A percentile compares a stretch with the other conserved stretches of the same genome.
phyloP scores from a whole-genome alignment of 2,113 vertebrate genomes.

The Fregetta grallaria region DNA sequence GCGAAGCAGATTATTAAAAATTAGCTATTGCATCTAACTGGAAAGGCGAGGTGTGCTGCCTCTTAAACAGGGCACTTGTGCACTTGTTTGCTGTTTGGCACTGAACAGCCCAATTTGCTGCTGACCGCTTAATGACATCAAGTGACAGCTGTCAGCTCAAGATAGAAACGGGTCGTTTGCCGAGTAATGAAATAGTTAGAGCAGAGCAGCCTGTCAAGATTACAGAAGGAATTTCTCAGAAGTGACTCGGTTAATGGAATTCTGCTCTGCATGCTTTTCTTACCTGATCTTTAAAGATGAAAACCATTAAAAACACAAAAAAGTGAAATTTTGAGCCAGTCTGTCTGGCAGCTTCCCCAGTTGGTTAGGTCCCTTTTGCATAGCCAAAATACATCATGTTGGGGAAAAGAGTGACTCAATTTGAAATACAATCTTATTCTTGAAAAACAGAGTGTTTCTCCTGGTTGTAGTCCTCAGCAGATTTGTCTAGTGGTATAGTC shows the following conservation, averaged over 20 bases:
- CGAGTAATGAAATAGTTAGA: neutral
- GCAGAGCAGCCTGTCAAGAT: neutral
- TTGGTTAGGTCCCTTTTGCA: neutral
- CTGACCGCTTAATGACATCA: neutral
- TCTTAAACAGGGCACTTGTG: neutral
- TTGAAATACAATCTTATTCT: neutral
- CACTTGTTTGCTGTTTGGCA: neutral
- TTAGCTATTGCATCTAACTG: neutral
- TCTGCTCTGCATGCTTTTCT: neutral
- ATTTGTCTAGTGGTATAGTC: neutral
- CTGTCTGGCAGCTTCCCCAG: neutral
- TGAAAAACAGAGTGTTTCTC: neutral
- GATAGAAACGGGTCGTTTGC: neutral
- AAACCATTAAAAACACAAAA: neutral
- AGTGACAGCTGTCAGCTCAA: conserved; percentile 38
- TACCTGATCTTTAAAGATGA: neutral
- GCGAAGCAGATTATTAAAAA: neutral
- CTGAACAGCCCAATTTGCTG: neutral
- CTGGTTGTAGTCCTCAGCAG: neutral
- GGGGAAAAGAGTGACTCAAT: neutral
- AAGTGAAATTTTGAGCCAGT: neutral
- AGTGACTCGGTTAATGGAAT: neutral
- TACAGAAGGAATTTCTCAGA: neutral
- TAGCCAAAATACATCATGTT: neutral
- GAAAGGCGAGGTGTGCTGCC: neutral